Evolutionary conservation across 2,113 vertebrate species (phyloP), one percentile per base, ranked within the genome.

Genomic region (Thunnus thynnus): DNA sequence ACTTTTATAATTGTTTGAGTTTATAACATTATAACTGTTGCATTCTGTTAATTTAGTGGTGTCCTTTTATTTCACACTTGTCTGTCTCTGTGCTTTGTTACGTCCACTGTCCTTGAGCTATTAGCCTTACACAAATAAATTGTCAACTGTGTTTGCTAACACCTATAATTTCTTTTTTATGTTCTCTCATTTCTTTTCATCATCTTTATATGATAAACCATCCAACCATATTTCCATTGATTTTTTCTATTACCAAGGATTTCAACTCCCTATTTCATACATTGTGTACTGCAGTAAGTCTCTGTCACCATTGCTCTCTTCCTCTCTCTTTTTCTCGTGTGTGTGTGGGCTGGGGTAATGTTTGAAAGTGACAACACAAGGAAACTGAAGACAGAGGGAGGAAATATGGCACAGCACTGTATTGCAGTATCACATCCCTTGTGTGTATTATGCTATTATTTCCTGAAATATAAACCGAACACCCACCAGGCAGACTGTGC

Each of bases 391-490:
- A 84, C 82, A 87, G 82, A 84, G 76, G 66, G 80, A 83, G 85
- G 63, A 85, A 89, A 87, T 83, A 81, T 85, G 76, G 75, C 83
- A 82, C 76, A 76, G 86, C 86, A 70, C 74, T 82, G 60, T 58
- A 85, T 78, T 67, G 75, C 89, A 77, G 80, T 69, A 82, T 88
- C 78, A 80, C 72, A 72, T 87, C 88, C 88, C 88, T 82, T 83
- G 86, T 90, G 90, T 85, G 76, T 41, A 57, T 91, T 90, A 80
- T 88, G 77, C 85, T 82, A 84, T 90, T 88, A 88, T 90, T 88
- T 86, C 80, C 76, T 86, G 80, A 89, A 92, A 88, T 89, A 86
- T 81, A 77, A 84, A 62, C 78, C 61, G 20, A 86, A 90, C 86
- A 81, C 83, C 88, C 87, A 90, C 74, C 57, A 81, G 73, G 51